A percentile compares a stretch with the other conserved stretches of the same genome.
Evolutionary conservation across 2,888 invertebrate species (phyloP).

Genomic region (Eupelmus urozonus): DNA sequence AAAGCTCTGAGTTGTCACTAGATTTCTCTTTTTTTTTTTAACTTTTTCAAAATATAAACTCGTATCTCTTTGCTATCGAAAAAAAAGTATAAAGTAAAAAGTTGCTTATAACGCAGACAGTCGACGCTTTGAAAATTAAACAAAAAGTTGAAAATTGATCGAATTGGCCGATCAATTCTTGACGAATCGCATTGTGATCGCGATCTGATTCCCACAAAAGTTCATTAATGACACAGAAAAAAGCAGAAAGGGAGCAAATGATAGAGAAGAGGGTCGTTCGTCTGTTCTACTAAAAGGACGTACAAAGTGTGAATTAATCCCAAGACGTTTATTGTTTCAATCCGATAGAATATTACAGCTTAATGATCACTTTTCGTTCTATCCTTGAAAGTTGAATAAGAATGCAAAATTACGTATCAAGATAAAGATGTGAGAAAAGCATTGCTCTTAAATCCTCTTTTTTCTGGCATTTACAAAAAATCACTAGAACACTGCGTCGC

Average conservation of each 20-base stretch:
- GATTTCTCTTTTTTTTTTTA: slow-evolving; percentile 55
- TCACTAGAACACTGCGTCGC: slow-evolving; percentile 67
- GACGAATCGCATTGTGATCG: slow-evolving; percentile 27
- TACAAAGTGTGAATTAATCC: slow-evolving; percentile 47
- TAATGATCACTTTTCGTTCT: slow-evolving; percentile 58
- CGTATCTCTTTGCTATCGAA: slow-evolving; percentile 63
- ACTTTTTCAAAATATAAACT: slow-evolving; percentile 66
- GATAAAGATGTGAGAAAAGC: slow-evolving; percentile 62
- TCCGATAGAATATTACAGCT: slow-evolving; percentile 47
- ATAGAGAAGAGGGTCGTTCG: slow-evolving; percentile 11
- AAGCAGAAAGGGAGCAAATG: slow-evolving; percentile 64
- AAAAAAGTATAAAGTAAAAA: slow-evolving; percentile 46
- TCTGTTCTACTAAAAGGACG: slow-evolving; percentile 46
- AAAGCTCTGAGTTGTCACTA: slow-evolving; percentile 65
- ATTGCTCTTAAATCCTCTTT: slow-evolving; percentile 66
- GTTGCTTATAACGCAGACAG: slow-evolving; percentile 44
- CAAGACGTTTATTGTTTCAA: slow-evolving; percentile 55
- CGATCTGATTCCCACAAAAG: slow-evolving; percentile 53
- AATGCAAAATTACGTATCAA: slow-evolving; percentile 58
- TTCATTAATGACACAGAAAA: slow-evolving; percentile 64
- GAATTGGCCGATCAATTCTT: slow-evolving; percentile 41
- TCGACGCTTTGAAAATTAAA: slow-evolving; percentile 45
- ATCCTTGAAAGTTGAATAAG: slow-evolving; percentile 44
- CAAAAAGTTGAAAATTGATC: background rate
- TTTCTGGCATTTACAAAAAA: slow-evolving; percentile 67